These are phyloP conservation scores for Cryptops parisi DNA, from an alignment of 2,888 invertebrate genomes.

Conservation along the genomic window DNA sequence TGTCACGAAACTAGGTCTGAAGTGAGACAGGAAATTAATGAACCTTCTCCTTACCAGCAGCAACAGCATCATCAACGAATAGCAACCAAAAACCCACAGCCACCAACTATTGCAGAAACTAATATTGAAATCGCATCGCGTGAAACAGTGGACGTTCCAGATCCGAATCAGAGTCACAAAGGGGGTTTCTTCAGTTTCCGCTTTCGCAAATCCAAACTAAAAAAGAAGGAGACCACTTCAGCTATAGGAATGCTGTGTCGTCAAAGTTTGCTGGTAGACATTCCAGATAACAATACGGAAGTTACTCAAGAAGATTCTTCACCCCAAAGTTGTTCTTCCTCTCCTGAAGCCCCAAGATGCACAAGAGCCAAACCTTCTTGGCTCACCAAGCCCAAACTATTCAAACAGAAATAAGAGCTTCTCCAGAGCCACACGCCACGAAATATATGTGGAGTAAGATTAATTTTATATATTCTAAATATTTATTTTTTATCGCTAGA, in stretches of 20 bases:
- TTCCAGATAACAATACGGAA: background rate
- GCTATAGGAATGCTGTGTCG: background rate
- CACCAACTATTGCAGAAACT: background rate
- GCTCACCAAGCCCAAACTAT: background rate
- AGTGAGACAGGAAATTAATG: background rate
- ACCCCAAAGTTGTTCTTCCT: background rate
- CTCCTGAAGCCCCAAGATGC: background rate
- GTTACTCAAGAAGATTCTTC: background rate
- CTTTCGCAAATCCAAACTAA: background rate
- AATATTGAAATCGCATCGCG: background rate
- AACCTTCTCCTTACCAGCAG: too few species aligned
- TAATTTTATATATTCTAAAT: too few species aligned
- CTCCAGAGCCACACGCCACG: too few species aligned
- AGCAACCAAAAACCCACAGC: background rate
- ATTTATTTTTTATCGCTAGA: too few species aligned
- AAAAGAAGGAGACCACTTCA: background rate
- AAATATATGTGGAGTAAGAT: too few species aligned
- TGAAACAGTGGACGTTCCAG: background rate
- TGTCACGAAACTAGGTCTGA: background rate
- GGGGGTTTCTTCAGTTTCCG: background rate
- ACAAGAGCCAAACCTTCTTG: background rate
- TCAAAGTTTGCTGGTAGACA: background rate
- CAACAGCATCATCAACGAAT: background rate
- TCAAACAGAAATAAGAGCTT: background rate
- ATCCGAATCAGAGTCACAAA: background rate